Percentiles rank a stretch among this genome's conserved stretches.
phyloP scores from a whole-genome alignment of 1,140 invertebrate genomes.

The Drosophila nasuta region DNA sequence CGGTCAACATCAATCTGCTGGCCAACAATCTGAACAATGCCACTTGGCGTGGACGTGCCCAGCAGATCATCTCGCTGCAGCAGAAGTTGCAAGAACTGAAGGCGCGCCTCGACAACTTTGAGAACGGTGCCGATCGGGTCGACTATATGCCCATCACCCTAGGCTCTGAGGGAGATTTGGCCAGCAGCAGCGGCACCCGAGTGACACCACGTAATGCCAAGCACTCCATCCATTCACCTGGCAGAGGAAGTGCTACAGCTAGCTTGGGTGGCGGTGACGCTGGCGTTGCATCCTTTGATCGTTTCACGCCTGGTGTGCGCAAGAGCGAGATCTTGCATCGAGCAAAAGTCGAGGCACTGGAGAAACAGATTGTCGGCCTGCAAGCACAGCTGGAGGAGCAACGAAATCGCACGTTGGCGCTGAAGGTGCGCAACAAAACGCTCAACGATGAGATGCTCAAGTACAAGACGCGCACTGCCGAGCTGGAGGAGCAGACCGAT shows the following conservation, averaged over 20 bases:
- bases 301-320: constrained; percentile 73
- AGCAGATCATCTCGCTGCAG: constrained; percentile 89
- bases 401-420: constrained; percentile 64
- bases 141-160: constrained; percentile 58
- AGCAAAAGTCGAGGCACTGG: constrained; percentile 86
- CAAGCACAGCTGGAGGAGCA: constrained; percentile 85
- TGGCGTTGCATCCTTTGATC: constrained; percentile 59
- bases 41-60: constrained; percentile 90
- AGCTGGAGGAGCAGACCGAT: constrained; percentile 71
- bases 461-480: constrained; percentile 60
- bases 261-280: constrained; percentile 61
- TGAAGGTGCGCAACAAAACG: constrained; percentile 81
- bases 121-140: constrained; percentile 50
- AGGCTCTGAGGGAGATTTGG: constrained; percentile 52
- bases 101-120: constrained; percentile 86
- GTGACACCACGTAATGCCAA: constrained; percentile 25
- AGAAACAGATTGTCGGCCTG: constrained; percentile 85
- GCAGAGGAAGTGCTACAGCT: constrained; percentile 19
- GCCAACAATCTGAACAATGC: constrained; percentile 79
- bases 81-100: constrained; percentile 88
- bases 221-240: constrained; percentile 4
- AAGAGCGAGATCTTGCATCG: constrained; percentile 84
- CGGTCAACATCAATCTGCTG: constrained; percentile 84
- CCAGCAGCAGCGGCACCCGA: not conserved
- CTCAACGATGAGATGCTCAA: constrained; percentile 74